Evolutionary conservation across 2,113 vertebrate species (phyloP).

Genomic region (Cyprinodon tularosa): DNA sequence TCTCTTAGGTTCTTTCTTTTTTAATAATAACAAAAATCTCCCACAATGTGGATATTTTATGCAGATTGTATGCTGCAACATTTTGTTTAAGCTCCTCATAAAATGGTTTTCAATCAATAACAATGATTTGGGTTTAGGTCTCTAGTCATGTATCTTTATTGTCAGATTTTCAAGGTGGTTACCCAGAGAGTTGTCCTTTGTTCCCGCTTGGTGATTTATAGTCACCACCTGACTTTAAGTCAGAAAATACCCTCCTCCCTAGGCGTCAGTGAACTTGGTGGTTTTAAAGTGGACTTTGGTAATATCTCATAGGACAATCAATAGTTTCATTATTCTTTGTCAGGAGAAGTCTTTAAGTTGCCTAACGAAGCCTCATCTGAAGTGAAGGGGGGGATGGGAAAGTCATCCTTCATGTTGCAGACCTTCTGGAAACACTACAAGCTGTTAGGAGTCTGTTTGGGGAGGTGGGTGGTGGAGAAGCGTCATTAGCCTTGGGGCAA

Average conservation of each 20-base stretch:
- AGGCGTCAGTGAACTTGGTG: constrained; percentile 50
- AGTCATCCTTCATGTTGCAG: constrained; percentile 49
- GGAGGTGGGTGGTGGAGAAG: constrained; percentile 17
- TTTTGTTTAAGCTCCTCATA: neutral
- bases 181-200: neutral
- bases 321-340: constrained; percentile 80
- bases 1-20: neutral
- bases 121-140: neutral
- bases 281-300: constrained; percentile 64
- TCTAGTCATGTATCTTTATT: constrained; percentile 1
- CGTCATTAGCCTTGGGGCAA: constrained; percentile 35
- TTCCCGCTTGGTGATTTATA: constrained; percentile 13
- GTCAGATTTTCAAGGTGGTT: neutral
- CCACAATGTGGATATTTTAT: neutral
- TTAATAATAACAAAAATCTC: neutral
- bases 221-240: constrained; percentile 33
- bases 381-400: constrained; percentile 1
- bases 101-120: constrained; percentile 23
- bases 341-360: constrained; percentile 74
- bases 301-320: constrained; percentile 72
- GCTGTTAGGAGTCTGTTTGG: constrained; percentile 26
- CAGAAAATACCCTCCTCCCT: constrained; percentile 33
- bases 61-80: too few relatives aligned
- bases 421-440: constrained; percentile 50
- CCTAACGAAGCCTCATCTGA: constrained; percentile 45